Conservation (phyloP, 2,113 vertebrate species). For the Ciconia boyciana region DNA sequence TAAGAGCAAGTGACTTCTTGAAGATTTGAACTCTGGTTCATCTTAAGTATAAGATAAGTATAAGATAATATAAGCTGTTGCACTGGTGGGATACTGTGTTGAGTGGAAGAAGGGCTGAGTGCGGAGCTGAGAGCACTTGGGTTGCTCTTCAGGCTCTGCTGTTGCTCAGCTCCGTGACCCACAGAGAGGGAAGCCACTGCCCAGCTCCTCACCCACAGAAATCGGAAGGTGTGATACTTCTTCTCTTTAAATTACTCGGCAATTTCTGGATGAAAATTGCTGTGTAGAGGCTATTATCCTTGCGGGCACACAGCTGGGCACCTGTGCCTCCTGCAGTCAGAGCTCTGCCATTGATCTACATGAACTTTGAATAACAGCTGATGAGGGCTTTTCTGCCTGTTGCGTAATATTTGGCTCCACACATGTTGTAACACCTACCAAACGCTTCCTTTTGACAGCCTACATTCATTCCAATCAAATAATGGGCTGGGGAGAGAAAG, state of each 20-base stretch:
- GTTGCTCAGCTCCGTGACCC: neutral
- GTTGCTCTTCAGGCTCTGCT: neutral
- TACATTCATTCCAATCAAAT: conserved; percentile 99
- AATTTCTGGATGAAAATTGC: neutral
- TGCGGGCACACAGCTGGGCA: rapidly evolving
- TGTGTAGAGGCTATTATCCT: neutral
- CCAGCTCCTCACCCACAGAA: neutral
- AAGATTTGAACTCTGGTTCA: neutral
- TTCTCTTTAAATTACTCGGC: neutral
- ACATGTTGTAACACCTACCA: conserved; percentile 64
- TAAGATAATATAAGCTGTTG: neutral
- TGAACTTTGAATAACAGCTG: conserved; percentile 55
- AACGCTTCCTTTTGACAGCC: conserved; percentile 81
- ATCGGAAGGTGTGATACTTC: rapidly evolving
- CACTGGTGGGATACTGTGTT: neutral
- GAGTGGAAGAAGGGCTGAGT: neutral
- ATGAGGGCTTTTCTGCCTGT: conserved; percentile 44
- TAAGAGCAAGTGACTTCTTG: neutral
- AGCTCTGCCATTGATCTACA: conserved; percentile 53
- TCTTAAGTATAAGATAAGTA: neutral
- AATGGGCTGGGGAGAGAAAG: conserved; percentile 99
- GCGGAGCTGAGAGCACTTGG: neutral
- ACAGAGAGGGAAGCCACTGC: neutral
- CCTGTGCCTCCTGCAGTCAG: neutral
- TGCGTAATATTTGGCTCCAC: conserved; percentile 42